Conservation (phyloP, 2,113 vertebrate species). For the Capreolus pygargus region DNA sequence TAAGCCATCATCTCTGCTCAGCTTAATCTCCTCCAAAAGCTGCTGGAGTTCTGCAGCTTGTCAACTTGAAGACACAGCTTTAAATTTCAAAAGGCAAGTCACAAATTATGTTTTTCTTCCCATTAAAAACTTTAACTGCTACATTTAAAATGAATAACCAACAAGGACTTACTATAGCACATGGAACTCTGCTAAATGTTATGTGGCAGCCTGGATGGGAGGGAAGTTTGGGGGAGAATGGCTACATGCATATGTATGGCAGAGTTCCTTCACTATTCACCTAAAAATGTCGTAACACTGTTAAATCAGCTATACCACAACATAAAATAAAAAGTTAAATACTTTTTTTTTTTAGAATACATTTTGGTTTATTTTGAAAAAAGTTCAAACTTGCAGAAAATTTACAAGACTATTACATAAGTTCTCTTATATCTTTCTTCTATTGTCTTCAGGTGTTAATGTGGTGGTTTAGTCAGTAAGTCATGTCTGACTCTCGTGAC, state of each 20-base stretch:
- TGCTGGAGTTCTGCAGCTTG: not conserved
- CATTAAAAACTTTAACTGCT: not conserved
- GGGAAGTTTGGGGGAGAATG: not conserved
- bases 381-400: not conserved
- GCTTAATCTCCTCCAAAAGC: not conserved
- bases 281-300: not conserved
- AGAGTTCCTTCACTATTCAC: not conserved
- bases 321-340: not conserved
- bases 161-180: not conserved
- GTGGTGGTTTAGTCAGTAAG: not conserved
- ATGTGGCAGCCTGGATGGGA: not conserved
- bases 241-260: not conserved
- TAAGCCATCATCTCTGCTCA: not conserved
- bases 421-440: not conserved
- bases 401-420: not conserved
- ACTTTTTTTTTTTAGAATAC: not conserved
- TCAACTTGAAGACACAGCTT: not conserved
- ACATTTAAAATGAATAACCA: not conserved
- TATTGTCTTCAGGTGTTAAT: not conserved
- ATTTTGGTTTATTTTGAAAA: not conserved
- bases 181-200: not conserved
- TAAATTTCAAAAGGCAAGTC: not conserved
- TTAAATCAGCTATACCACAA: not conserved
- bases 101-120: not conserved
- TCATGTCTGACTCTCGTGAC: not conserved